phyloP scores from a whole-genome alignment of 1,140 invertebrate species.

The Neodiprion pinetum region DNA sequence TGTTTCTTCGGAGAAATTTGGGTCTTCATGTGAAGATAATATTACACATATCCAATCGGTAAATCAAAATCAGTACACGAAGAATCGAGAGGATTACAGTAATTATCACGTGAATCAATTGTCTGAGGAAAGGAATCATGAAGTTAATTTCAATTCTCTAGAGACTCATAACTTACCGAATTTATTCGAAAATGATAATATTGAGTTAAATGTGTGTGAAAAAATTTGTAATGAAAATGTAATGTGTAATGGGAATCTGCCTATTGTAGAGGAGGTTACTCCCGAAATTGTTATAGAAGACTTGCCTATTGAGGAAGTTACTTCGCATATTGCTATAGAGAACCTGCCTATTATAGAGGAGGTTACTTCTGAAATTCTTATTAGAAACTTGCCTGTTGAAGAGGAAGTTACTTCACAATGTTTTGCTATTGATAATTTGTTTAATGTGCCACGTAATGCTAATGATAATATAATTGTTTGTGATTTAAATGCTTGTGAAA shows the following conservation, averaged over 20 bases:
- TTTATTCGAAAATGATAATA: not conserved
- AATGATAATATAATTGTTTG: too few relatives aligned
- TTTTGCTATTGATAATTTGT: too few relatives aligned
- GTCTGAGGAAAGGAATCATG: not conserved
- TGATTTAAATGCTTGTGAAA: too few relatives aligned
- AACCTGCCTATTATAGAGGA: not conserved
- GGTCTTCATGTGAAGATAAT: slow-evolving; percentile 3
- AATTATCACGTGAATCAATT: slow-evolving; percentile 6
- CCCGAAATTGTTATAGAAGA: not conserved
- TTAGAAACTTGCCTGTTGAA: not conserved
- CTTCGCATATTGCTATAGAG: not conserved
- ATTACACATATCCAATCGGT: not conserved
- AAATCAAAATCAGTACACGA: not conserved
- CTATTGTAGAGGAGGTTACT: not conserved
- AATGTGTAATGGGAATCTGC: not conserved
- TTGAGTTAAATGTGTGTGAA: not conserved
- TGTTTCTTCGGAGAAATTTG: slow-evolving; percentile 3
- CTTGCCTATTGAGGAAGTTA: not conserved
- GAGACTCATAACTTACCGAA: not conserved
- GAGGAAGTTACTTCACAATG: too few relatives aligned
- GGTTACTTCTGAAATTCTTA: not conserved
- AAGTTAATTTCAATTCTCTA: not conserved
- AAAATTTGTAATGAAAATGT: not conserved
- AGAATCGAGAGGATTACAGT: not conserved
- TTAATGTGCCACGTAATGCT: too few relatives aligned